phyloP scores from a whole-genome alignment of 2,888 invertebrate genomes.

The Sesia bembeciformis region DNA sequence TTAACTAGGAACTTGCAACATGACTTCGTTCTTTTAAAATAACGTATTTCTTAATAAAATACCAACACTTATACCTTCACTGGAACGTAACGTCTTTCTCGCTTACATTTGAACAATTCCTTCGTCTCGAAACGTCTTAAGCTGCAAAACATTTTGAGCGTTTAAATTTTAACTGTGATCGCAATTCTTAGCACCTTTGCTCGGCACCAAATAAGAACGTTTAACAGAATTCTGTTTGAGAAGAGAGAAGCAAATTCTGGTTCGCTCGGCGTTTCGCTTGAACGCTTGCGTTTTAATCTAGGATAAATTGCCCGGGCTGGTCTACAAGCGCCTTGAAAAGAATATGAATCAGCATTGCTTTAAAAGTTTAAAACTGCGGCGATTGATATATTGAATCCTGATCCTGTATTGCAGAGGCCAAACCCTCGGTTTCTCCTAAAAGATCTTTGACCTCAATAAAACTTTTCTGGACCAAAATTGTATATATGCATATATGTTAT shows the following conservation, averaged over 20 bases:
- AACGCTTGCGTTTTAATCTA: slow-evolving; percentile 33
- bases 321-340: neutral
- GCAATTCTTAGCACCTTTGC: neutral
- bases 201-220: neutral
- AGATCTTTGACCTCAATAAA: too few species aligned
- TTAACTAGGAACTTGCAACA: too few species aligned
- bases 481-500: too few species aligned
- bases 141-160: neutral
- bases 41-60: too few species aligned
- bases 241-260: neutral
- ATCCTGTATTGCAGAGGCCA: too few species aligned
- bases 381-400: neutral
- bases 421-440: too few species aligned
- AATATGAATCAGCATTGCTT: too few species aligned
- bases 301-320: slow-evolving; percentile 33
- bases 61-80: too few species aligned
- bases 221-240: neutral
- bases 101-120: neutral
- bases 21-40: too few species aligned
- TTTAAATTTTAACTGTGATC: neutral
- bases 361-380: neutral
- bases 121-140: neutral
- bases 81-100: neutral
- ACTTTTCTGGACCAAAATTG: too few species aligned
- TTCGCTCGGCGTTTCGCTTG: neutral